phyloP scores from a whole-genome alignment of 2,113 vertebrate species.

The Theristicus caerulescens region DNA sequence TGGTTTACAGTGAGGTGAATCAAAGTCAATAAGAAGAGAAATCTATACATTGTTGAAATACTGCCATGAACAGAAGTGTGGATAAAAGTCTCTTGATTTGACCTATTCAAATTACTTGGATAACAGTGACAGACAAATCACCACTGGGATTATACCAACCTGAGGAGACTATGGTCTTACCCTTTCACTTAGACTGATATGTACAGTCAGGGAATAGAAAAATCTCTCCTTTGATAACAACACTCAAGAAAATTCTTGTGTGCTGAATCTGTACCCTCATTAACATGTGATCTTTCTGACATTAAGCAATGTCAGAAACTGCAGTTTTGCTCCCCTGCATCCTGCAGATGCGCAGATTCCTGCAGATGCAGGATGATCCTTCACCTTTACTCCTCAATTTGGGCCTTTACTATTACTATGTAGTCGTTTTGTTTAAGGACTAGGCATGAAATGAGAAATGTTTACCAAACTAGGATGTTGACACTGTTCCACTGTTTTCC shows the following conservation, averaged over 20 bases:
- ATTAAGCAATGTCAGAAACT: not conserved
- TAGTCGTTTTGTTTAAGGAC: not conserved
- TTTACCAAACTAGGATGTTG: not conserved
- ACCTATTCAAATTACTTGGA: not conserved
- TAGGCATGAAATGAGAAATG: not conserved
- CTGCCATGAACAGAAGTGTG: not conserved
- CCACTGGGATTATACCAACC: not conserved
- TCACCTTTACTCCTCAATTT: not conserved
- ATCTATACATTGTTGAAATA: not conserved
- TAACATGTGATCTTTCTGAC: not conserved
- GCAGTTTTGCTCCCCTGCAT: not conserved
- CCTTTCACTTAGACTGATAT: not conserved
- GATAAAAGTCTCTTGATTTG: not conserved
- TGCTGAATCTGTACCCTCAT: accelerated
- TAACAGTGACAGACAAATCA: not conserved
- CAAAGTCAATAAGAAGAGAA: not conserved
- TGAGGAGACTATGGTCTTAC: not conserved
- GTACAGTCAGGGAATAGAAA: not conserved
- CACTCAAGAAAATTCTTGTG: not conserved
- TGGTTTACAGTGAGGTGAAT: not conserved
- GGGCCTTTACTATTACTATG: not conserved
- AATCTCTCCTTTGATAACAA: not conserved
- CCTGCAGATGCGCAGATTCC: no score
- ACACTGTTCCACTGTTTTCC: not conserved
- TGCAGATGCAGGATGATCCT: not conserved